Evolutionary conservation across 2,113 vertebrate genomes (phyloP).

Genomic region (Gavia stellata): DNA sequence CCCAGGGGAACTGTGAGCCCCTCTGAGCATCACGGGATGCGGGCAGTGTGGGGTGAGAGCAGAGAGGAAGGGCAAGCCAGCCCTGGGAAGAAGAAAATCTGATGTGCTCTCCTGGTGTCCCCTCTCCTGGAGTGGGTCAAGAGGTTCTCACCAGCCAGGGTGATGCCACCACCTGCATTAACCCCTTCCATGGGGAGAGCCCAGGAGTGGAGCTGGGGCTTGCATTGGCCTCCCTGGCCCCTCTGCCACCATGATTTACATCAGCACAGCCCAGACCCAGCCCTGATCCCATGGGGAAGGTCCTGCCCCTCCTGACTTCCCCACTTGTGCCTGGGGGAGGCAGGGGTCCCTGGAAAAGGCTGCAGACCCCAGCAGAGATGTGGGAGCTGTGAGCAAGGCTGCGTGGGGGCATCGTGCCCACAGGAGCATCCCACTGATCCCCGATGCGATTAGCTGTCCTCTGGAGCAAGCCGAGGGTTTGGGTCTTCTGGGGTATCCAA

Average conservation of each 20-base stretch:
- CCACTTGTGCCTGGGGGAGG: fast-evolving
- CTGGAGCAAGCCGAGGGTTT: neutral
- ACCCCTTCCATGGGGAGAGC: neutral
- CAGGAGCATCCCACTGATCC: neutral
- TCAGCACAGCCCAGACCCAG: neutral
- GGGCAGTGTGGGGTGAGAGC: neutral
- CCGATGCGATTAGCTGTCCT: fast-evolving
- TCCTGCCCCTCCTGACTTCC: neutral
- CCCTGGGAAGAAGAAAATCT: neutral
- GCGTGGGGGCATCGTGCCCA: fast-evolving
- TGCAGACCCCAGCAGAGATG: neutral
- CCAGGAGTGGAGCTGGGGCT: neutral
- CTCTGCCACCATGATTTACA: neutral
- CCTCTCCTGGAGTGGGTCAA: neutral
- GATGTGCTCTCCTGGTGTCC: neutral
- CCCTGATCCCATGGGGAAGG: neutral
- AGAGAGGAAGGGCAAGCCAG: neutral
- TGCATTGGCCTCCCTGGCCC: neutral
- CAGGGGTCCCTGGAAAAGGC: neutral
- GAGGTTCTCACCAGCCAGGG: neutral
- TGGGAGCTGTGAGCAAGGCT: neutral
- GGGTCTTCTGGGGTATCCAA: neutral
- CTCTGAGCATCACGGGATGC: neutral
- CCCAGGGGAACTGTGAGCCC: neutral
- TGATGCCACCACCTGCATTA: neutral